Percentiles rank a stretch among this genome's conserved stretches.
phyloP scores from a whole-genome alignment of 2,113 vertebrate genomes.

The Syngnathus typhle region DNA sequence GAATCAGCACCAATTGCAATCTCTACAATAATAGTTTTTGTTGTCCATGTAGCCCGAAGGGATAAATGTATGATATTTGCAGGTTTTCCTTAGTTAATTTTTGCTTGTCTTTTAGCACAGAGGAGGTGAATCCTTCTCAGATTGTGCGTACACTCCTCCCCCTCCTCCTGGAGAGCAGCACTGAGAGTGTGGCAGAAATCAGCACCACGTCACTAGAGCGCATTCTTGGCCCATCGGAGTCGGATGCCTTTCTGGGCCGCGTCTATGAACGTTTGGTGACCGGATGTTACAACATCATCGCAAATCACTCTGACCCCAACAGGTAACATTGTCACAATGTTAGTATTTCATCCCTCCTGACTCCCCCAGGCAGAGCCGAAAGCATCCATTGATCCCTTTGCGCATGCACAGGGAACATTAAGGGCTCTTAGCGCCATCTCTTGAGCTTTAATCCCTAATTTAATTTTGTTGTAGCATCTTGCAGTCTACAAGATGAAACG shows the following conservation, averaged over 20 bases:
- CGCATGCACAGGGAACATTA: neutral
- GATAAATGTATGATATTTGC: neutral
- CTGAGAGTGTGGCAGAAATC: conserved; percentile 92
- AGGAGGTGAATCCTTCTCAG: conserved; percentile 86
- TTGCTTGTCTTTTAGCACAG: conserved; percentile 72
- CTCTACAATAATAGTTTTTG: neutral
- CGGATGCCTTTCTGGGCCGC: conserved; percentile 88
- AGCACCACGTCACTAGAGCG: conserved; percentile 90
- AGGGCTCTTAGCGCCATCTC: neutral
- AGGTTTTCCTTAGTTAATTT: neutral
- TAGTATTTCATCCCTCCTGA: neutral
- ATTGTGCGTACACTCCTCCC: conserved; percentile 85
- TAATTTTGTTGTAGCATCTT: too few species aligned
- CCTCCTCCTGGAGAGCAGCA: conserved; percentile 89
- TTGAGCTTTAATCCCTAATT: too few species aligned
- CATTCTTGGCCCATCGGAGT: conserved; percentile 89
- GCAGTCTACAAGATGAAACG: too few species aligned
- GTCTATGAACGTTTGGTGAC: conserved; percentile 91
- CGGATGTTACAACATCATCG: conserved; percentile 93
- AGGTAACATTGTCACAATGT: conserved; percentile 66
- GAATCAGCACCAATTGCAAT: neutral
- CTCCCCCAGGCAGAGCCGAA: neutral
- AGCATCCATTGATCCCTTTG: neutral
- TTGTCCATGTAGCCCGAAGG: neutral
- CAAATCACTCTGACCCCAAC: conserved; percentile 87